Conservation (phyloP, 1,140 invertebrate species). For the Mizuhopecten yessoensis region DNA sequence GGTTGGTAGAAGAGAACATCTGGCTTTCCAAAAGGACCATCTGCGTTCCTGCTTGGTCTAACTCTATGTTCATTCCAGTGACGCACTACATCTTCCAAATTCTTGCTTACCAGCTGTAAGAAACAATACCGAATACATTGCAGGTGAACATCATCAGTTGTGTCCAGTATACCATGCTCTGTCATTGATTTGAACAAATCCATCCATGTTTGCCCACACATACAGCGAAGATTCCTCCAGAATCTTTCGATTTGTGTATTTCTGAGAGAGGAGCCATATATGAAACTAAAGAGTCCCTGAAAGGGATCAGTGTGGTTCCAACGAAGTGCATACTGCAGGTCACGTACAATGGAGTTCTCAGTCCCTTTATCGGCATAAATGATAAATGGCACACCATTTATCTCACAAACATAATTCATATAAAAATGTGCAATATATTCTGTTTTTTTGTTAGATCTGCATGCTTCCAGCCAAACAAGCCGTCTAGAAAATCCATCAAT, state of each 20-base stretch:
- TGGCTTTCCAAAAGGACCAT: slow-evolving; percentile 45
- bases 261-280: slow-evolving; percentile 42
- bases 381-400: slow-evolving; percentile 46
- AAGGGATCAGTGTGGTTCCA: slow-evolving; percentile 40
- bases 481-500: slow-evolving; percentile 49
- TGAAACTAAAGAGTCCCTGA: slow-evolving; percentile 44
- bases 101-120: slow-evolving; percentile 39
- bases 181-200: slow-evolving; percentile 43
- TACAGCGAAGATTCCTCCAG: slow-evolving; percentile 32
- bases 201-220: slow-evolving; percentile 41
- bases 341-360: slow-evolving; percentile 43
- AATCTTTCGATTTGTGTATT: slow-evolving; percentile 50
- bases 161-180: slow-evolving; percentile 40
- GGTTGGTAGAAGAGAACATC: slow-evolving; percentile 51
- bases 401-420: slow-evolving; percentile 45
- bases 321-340: slow-evolving; percentile 36
- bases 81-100: no score
- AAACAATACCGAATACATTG: slow-evolving; percentile 51
- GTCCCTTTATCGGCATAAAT: slow-evolving; percentile 45
- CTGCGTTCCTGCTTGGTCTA: not conserved
- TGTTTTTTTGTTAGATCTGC: slow-evolving; percentile 7
- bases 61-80: no score
- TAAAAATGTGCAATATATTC: slow-evolving; percentile 45
- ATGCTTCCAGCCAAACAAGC: slow-evolving; percentile 41
- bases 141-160: slow-evolving; percentile 42